Evolutionary conservation across 2,113 vertebrate genomes (phyloP).

Genomic region (Burhinus bistriatus): DNA sequence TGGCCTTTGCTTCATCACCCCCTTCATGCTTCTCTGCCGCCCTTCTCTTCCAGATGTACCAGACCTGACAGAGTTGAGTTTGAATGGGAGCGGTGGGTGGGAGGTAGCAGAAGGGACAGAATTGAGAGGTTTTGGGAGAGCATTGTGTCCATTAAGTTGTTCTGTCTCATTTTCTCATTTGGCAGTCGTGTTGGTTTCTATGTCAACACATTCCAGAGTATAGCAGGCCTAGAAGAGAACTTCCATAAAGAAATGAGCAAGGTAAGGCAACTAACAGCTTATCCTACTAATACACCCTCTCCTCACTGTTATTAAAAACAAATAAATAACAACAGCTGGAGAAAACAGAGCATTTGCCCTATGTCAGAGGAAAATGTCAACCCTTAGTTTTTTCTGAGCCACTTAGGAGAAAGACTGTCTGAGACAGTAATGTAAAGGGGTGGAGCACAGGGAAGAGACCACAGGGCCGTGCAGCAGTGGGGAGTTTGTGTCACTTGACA

Average conservation of each 20-base stretch:
- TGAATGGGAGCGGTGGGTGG: background rate
- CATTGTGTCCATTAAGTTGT: background rate
- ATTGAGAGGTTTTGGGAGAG: background rate
- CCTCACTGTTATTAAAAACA: background rate
- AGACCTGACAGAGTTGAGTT: background rate
- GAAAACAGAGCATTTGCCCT: background rate
- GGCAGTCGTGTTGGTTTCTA: slow-evolving; percentile 96
- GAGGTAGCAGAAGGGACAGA: background rate
- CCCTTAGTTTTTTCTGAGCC: background rate
- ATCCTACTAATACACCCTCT: background rate
- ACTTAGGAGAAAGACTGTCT: background rate
- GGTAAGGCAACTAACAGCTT: slow-evolving; percentile 74
- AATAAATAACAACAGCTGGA: background rate
- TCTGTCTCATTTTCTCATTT: slow-evolving; percentile 30
- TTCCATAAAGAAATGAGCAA: slow-evolving; percentile 98
- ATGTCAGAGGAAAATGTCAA: background rate
- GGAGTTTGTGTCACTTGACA: background rate
- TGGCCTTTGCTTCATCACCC: background rate
- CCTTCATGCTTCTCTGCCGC: background rate
- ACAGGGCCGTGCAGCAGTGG: background rate
- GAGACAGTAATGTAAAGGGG: background rate
- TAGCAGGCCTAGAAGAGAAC: slow-evolving; percentile 95
- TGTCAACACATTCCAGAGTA: slow-evolving; percentile 98
- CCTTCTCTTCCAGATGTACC: background rate
- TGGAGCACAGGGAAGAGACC: background rate